These are phyloP conservation scores for Plusia festucae DNA, from an alignment of 2,888 invertebrate species.

Conservation along the genomic window DNA sequence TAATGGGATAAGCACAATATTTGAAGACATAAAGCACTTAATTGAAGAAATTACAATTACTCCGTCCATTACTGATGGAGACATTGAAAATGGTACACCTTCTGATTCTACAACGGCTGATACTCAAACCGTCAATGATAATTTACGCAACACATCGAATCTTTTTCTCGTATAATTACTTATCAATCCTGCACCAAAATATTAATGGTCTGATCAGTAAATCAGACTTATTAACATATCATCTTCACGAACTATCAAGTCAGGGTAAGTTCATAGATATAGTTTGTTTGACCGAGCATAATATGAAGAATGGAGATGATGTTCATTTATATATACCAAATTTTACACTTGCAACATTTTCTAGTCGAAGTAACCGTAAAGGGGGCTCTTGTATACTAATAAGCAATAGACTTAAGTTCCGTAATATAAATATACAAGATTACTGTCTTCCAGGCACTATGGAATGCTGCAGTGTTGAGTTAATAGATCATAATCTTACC, in stretches of 20 bases:
- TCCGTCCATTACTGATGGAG: neutral
- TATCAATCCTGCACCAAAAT: neutral
- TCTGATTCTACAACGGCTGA: neutral
- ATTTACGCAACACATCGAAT: neutral
- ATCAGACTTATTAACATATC: slow-evolving; percentile 1
- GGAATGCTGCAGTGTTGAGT: neutral
- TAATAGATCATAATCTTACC: too few relatives aligned
- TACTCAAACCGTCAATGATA: neutral
- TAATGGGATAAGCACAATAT: slow-evolving; percentile 5
- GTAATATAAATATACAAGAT: neutral
- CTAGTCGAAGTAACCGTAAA: slow-evolving; percentile 1
- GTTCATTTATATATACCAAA: neutral
- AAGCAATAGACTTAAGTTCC: neutral
- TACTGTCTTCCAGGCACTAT: neutral
- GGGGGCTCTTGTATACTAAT: slow-evolving; percentile 6
- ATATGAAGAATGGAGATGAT: neutral
- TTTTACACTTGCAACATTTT: slow-evolving; percentile 1
- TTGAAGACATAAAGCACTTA: neutral
- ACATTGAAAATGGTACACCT: neutral
- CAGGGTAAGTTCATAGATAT: slow-evolving; percentile 3
- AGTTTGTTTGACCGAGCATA: neutral
- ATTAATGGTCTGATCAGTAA: neutral
- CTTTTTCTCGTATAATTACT: neutral
- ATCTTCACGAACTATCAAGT: neutral
- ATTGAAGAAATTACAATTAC: neutral